Evolutionary conservation across 37 sponge, comb jelly and placozoan species (phyloP).

Genomic region (Oscarella lobularis): DNA sequence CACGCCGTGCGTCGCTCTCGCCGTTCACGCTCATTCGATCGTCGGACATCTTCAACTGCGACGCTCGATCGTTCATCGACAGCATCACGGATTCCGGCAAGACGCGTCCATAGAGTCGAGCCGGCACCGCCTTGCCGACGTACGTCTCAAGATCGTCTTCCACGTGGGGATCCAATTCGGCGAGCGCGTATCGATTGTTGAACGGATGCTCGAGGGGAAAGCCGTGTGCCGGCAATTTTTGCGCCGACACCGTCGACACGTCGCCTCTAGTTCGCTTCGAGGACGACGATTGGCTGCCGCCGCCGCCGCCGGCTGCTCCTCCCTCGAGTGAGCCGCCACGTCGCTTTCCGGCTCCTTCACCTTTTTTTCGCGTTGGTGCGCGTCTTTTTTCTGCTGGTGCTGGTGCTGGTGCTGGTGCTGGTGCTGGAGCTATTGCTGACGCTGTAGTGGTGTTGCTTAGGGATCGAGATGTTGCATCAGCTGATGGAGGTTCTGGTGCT

Average conservation of each 20-base stretch:
- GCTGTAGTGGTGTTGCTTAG: too few species aligned
- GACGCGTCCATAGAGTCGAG: slow-evolving; percentile 64
- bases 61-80: slow-evolving; percentile 87
- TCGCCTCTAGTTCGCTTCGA: neutral
- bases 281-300: too few species aligned
- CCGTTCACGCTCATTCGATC: slow-evolving; percentile 83
- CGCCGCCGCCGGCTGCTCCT: too few species aligned
- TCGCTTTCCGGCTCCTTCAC: too few species aligned
- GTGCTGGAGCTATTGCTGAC: too few species aligned
- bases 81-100: slow-evolving; percentile 37
- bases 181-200: slow-evolving; percentile 91
- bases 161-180: slow-evolving; percentile 86
- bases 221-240: slow-evolving; percentile 32
- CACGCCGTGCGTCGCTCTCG: slow-evolving; percentile 79
- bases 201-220: slow-evolving; percentile 94
- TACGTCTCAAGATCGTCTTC: slow-evolving; percentile 45
- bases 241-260: neutral
- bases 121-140: slow-evolving; percentile 78
- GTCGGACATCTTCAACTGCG: slow-evolving; percentile 76
- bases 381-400: too few species aligned
- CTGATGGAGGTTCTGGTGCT: too few species aligned
- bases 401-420: too few species aligned
- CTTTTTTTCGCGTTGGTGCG: too few species aligned
- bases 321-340: too few species aligned
- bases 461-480: too few species aligned